Evolutionary conservation across 2,797 vertebrate genomes (phyloP).

Genomic region (Fundulus diaphanus): DNA sequence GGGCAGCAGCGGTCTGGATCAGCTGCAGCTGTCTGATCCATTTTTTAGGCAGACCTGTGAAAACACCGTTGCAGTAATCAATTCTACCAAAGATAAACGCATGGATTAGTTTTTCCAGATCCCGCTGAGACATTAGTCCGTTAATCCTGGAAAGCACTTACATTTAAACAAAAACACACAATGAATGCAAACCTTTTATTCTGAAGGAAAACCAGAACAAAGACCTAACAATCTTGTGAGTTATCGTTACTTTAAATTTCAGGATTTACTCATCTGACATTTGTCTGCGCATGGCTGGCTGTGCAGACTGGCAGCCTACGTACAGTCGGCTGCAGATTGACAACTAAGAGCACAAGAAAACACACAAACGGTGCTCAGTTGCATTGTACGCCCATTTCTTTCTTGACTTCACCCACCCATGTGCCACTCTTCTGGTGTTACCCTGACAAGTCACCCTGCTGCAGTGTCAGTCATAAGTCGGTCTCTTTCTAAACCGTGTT

Average conservation of each 20-base stretch:
- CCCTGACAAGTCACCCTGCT: constrained; percentile 63
- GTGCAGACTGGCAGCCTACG: constrained; percentile 22
- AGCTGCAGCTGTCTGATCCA: too few relatives aligned
- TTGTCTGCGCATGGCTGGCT: constrained; percentile 7
- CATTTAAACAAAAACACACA: too few relatives aligned
- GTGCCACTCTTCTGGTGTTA: constrained; percentile 44
- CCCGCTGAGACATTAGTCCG: too few relatives aligned
- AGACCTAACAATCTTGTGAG: not conserved
- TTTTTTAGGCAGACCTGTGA: too few relatives aligned
- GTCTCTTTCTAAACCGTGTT: constrained; percentile 47
- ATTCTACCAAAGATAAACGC: too few relatives aligned
- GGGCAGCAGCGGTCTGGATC: too few relatives aligned
- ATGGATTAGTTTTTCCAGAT: too few relatives aligned
- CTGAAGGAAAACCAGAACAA: not conserved
- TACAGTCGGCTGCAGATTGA: constrained; percentile 39
- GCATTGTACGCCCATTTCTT: constrained; percentile 36
- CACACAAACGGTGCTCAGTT: constrained; percentile 17
- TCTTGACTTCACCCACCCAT: constrained; percentile 58
- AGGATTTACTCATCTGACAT: not conserved
- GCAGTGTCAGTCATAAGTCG: constrained; percentile 71
- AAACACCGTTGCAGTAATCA: too few relatives aligned
- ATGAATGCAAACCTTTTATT: not conserved
- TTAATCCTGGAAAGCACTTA: too few relatives aligned
- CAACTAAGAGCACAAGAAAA: constrained; percentile 28
- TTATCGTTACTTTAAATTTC: not conserved